These are phyloP conservation scores for Eupithecia subfuscata DNA, from an alignment of 2,888 invertebrate genomes.

Conservation along the genomic window DNA sequence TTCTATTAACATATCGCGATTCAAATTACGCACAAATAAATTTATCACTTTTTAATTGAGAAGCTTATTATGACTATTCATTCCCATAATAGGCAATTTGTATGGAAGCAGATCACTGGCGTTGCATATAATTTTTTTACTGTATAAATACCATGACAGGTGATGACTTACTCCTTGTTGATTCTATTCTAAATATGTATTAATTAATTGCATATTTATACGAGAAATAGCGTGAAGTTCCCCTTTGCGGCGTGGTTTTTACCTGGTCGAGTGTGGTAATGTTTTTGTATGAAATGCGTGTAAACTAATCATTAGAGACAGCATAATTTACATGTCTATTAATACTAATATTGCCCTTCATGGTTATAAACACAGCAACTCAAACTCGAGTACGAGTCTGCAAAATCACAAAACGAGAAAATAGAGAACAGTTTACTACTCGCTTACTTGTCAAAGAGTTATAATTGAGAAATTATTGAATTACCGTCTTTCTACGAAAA, in stretches of 20 bases:
- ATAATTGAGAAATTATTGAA: no score
- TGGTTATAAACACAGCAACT: neutral
- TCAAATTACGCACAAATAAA: neutral
- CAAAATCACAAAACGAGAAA: neutral
- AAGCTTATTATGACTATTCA: neutral
- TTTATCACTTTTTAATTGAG: neutral
- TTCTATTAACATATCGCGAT: neutral
- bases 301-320: conserved; percentile 10
- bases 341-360: neutral
- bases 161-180: conserved; percentile 3
- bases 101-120: neutral
- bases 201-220: conserved; percentile 27
- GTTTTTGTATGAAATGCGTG: conserved; percentile 1
- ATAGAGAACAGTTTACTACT: neutral
- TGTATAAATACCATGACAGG: neutral
- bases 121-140: neutral
- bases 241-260: conserved; percentile 17
- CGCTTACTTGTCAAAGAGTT: no score
- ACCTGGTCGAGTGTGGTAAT: neutral
- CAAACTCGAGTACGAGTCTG: neutral
- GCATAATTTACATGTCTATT: conserved; percentile 1
- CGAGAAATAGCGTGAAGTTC: conserved; percentile 28
- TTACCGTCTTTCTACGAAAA: neutral
- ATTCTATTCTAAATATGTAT: conserved; percentile 1
- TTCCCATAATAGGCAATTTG: neutral